These are phyloP conservation scores for Notolabrus celidotus DNA, from an alignment of 2,797 vertebrate species.

Conservation along the genomic window DNA sequence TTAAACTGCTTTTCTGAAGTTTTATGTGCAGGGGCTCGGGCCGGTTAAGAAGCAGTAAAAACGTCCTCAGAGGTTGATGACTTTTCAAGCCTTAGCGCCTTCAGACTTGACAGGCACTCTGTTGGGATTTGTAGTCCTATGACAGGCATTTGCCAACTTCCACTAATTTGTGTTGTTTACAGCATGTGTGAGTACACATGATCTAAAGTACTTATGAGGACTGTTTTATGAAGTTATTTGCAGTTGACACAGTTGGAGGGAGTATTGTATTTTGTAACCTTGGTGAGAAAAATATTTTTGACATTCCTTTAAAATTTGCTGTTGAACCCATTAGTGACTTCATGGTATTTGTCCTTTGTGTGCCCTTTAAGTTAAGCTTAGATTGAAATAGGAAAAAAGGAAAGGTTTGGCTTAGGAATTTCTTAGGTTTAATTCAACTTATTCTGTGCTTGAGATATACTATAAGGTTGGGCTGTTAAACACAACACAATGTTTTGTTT, in stretches of 20 bases:
- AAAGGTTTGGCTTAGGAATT: too few relatives aligned
- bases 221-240: conserved; percentile 43
- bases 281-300: conserved; percentile 1
- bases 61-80: conserved; percentile 80
- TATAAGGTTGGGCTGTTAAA: neutral
- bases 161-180: conserved; percentile 50
- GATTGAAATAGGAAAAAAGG: too few relatives aligned
- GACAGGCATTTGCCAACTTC: conserved; percentile 57
- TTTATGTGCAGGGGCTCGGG: conserved; percentile 78
- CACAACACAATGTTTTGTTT: too few relatives aligned
- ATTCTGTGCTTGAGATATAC: neutral
- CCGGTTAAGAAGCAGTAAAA: conserved; percentile 82
- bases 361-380: too few relatives aligned
- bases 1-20: conserved; percentile 75
- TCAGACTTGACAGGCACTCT: conserved; percentile 65
- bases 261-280: conserved; percentile 24
- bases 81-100: conserved; percentile 78
- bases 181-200: conserved; percentile 34
- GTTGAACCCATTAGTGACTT: neutral
- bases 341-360: too few relatives aligned
- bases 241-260: conserved; percentile 13
- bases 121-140: conserved; percentile 71
- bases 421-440: too few relatives aligned
- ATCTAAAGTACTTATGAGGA: conserved; percentile 1
- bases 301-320: neutral